Evolutionary conservation across 2,797 vertebrate genomes (phyloP).

Genomic region (Syngnathus rostellatus): DNA sequence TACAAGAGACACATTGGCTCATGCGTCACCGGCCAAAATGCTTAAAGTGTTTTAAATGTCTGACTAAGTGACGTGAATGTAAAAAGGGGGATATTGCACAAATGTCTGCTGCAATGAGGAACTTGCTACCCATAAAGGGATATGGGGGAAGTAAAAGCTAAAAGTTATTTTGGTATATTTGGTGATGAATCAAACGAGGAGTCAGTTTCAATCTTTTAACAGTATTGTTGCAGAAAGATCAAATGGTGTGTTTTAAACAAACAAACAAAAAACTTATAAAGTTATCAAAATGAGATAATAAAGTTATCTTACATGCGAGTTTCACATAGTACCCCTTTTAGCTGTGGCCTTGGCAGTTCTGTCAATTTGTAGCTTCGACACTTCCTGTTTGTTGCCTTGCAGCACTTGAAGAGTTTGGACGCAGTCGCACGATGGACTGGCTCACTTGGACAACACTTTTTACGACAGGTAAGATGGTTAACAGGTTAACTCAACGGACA

Average conservation of each 20-base stretch:
- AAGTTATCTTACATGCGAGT: background rate
- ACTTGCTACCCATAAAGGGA: background rate
- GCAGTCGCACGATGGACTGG: background rate
- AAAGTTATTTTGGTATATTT: conserved; percentile 2
- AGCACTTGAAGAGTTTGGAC: background rate
- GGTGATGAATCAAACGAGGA: background rate
- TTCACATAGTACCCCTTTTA: background rate
- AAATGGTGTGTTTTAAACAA: background rate
- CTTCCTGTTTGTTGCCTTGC: background rate
- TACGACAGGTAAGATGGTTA: background rate
- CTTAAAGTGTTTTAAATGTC: background rate
- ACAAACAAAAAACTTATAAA: background rate
- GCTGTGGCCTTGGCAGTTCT: background rate
- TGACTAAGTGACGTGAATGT: background rate
- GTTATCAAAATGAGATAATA: background rate
- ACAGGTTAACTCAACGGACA: background rate
- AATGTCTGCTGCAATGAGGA: background rate
- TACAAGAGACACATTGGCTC: too few species aligned
- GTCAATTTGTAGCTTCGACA: background rate
- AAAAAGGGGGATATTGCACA: background rate
- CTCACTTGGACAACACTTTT: background rate
- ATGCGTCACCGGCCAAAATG: too few species aligned
- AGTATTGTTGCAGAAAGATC: background rate
- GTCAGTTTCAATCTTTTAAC: background rate
- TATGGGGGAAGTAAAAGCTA: background rate